Conservation (phyloP, 2,113 vertebrate species). For the Tamias sibiricus region DNA sequence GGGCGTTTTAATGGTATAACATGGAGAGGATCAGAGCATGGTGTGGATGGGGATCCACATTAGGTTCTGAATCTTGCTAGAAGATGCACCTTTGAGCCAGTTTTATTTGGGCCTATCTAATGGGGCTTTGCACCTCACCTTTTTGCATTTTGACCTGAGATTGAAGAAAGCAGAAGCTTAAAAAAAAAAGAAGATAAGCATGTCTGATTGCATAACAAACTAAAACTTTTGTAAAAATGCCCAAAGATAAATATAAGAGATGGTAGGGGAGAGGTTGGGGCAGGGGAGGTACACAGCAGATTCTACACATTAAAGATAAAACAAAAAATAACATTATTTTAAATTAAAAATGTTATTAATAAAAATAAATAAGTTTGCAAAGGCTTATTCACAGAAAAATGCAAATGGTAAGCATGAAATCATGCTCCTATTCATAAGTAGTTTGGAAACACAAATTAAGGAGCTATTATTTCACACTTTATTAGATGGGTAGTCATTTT, state of each 20-base stretch:
- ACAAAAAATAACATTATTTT: background rate
- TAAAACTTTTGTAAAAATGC: background rate
- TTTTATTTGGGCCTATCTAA: background rate
- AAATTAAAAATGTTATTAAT: background rate
- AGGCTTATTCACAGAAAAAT: background rate
- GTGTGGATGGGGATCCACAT: accelerated
- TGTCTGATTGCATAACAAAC: background rate
- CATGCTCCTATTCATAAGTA: background rate
- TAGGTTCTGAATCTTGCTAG: background rate
- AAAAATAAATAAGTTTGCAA: background rate
- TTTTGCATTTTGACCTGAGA: background rate
- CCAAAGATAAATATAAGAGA: background rate
- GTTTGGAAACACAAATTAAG: background rate
- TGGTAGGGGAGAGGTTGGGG: background rate
- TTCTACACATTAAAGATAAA: background rate
- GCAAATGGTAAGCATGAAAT: background rate
- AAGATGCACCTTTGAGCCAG: background rate
- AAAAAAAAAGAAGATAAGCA: background rate
- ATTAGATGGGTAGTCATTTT: background rate
- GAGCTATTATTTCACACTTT: accelerated
- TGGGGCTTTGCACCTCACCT: background rate
- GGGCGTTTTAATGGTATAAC: too few species aligned
- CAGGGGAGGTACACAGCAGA: background rate
- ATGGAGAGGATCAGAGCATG: accelerated
- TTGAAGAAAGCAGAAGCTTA: background rate